Evolutionary conservation across 2,113 vertebrate genomes (phyloP), one percentile per base, ranked within the genome.

Genomic region (Xiphorhynchus elegans): DNA sequence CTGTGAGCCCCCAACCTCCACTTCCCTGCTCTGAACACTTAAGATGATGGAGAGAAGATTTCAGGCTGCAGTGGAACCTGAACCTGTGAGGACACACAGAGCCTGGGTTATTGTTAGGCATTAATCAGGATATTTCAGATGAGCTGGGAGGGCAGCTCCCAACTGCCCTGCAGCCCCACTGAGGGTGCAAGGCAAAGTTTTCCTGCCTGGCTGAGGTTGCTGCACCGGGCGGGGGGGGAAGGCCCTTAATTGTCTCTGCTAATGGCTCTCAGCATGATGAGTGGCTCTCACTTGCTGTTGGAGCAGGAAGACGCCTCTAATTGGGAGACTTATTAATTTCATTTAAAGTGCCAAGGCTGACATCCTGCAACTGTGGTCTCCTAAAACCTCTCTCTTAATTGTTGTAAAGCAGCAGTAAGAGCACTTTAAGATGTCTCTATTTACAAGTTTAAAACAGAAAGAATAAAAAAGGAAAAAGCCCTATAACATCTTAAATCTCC

Each of bases 261-360:
- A 92, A 94, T 95, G 94, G 75, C 24, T 85, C 92, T 53, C 83
- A 85, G 93, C 24, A 70, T 84, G 89, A 95, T 70, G 69, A 95
- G 91, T 95, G 86, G 52, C 49, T 93, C 4, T 3, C 35, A 12
- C 73, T 91, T 82, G 68, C 55, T 70, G 37, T 74, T 70, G 60
- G 33, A 70, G 89, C 93, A 95, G 91, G 91, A 96, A 95, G 94
- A 66, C 10, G 17, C 87, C 91, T 60, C 8, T 82, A 83, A 92
- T 37, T 75, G 87, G 47, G 60, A 90, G 93, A 53, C 78, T 89
- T 87, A 93, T 87, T 93, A 70, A 88, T 86, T 91, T 81, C 35
- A 63, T 42, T 73, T 80, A 39, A 80, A 96, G 81, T 68, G 85
- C 85, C 56, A 86, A 33, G 52, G 88, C 77, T 91, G 93, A 87